Base-by-base conservation (phyloP, 2,113 vertebrate genomes). In the Mandrillus leucophaeus region DNA sequence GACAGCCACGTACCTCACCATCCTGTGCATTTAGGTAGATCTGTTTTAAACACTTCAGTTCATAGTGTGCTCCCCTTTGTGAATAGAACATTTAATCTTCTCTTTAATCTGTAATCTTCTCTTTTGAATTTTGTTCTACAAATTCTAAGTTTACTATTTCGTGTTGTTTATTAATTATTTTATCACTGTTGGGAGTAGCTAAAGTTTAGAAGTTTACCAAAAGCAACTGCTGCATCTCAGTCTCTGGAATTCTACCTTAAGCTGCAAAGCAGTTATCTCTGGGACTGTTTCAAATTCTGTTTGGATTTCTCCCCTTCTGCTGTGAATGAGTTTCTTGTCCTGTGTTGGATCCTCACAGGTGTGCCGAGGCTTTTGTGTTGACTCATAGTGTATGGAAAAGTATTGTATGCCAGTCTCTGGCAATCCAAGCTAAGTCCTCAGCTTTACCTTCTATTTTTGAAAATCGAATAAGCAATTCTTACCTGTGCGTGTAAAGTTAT, bases 11-110 rank as follows among this genome's bases (percentile, higher is more conserved):
- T 3, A 98, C 99, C 1, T 95, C 99, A 52, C 98, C 99, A 30
- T 93, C 99, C 4, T 99, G 99, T 97, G 97, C 99, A 3, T 98
- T 99, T 89, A 99, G 99, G 99, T 99, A 98, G 7, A 30, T n/a
- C 18, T 10, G 0, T 38, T n/a, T 52, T 79, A 32, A 55, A 68
- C 2, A 43, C 75, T 83, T 59, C 35, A 84, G 43, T 95, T 94
- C 43, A 13, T 3, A 35, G 48, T 57, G 0, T 66, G 17, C 11
- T 48, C 88, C 45, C 9, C 0, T 72, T 35, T 61, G 30, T 55
- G 76, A 23, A 4, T 23, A 73, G 79, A 45, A 16, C 16, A 2
- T 84, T 66, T 92, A 9, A 2, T 70, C 30, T 35, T 87, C 32
- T 81, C 45, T 61, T 43, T 25, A 48, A n/a, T 68, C 66, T 68